Evolutionary conservation across 92 coral and sea anemone genomes (phyloP), one percentile per base, ranked within the genome.

Genomic region (Pocillopora grandis): DNA sequence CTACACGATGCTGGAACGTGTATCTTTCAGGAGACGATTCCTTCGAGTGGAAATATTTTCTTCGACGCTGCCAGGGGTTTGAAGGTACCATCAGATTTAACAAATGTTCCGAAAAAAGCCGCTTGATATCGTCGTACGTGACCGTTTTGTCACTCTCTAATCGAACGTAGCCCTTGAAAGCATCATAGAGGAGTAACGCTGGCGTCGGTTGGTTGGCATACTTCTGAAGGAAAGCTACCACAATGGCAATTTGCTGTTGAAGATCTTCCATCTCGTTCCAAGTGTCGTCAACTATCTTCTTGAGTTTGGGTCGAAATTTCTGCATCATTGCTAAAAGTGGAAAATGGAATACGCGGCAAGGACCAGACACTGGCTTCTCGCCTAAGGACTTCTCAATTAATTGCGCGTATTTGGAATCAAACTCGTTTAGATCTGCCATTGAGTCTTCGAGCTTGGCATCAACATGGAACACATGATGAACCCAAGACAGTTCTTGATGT

Each of bases 271-370:
- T 88, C 16, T 79, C 96, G 49, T 85, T 91, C 80, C 93, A 89
- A 1, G 93, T 90, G 11, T 86, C 89, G 75, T 89, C 66, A 10
- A 95, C 82, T 73, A 95, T 95, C 72, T 84, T 85, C 80, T 66
- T 37, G 0, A 95, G 84, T 63, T 89, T 95, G 15, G 86, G 89
- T n/a, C 67, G 90, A 80, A 85, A 95, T 35, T 66, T 78, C 83
- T 65, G 85, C 84, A 90, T 71, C 98, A 95, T 95, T 56, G 98
- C 94, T 52, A 95, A 77, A 27, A 95, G 92, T 7, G 98, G 98
- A 76, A 95, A 95, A 49, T 95, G 98, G 64, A 95, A 95, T 17
- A 95, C 98, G 49, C 98, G 94, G 27, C 92, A 77, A 1, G 90
- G 89, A 3, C 91, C 85, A 0, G 83, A 31, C 0, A 13, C 21